phyloP scores from a whole-genome alignment of 2,797 vertebrate genomes.

The Gobio occitaniae region DNA sequence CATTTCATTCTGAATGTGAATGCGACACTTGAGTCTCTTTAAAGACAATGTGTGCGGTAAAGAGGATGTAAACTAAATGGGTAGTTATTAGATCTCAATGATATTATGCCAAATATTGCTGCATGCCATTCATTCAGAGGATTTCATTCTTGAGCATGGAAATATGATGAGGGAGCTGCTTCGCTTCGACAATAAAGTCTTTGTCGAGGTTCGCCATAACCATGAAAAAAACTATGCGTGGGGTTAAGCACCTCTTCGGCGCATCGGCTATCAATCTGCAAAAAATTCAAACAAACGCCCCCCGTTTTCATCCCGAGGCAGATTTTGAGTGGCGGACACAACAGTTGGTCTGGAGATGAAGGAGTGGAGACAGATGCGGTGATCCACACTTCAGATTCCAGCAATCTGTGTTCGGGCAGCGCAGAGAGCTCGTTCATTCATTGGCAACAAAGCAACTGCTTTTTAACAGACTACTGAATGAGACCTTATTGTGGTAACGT shows the following conservation, averaged over 20 bases:
- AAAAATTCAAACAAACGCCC: slow-evolving; percentile 65
- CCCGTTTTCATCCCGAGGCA: slow-evolving; percentile 67
- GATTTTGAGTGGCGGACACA: slow-evolving; percentile 66
- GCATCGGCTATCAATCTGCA: slow-evolving; percentile 62
- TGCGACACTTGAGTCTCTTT: slow-evolving; percentile 39
- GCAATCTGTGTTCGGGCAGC: slow-evolving; percentile 73
- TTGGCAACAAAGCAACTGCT: slow-evolving; percentile 75
- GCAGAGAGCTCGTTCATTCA: slow-evolving; percentile 68
- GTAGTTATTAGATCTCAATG: slow-evolving; percentile 37
- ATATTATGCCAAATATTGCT: slow-evolving; percentile 27
- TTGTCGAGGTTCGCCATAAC: slow-evolving; percentile 75
- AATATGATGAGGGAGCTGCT: slow-evolving; percentile 24
- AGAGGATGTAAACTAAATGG: slow-evolving; percentile 37
- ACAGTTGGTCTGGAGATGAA: slow-evolving; percentile 68
- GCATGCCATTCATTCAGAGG: slow-evolving; percentile 13
- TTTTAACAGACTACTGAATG: slow-evolving; percentile 83
- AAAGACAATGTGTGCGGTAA: slow-evolving; percentile 32
- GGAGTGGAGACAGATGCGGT: slow-evolving; percentile 77
- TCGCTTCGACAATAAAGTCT: slow-evolving; percentile 16
- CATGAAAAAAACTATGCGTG: slow-evolving; percentile 77
- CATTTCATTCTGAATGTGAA: slow-evolving; percentile 43
- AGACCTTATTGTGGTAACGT: slow-evolving; percentile 85
- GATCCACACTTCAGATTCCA: slow-evolving; percentile 80
- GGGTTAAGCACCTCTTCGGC: slow-evolving; percentile 77
- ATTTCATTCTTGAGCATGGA: slow-evolving; percentile 20